These are phyloP conservation scores for Melangyna quadrimaculata DNA, from an alignment of 2,888 invertebrate genomes.

Conservation along the genomic window DNA sequence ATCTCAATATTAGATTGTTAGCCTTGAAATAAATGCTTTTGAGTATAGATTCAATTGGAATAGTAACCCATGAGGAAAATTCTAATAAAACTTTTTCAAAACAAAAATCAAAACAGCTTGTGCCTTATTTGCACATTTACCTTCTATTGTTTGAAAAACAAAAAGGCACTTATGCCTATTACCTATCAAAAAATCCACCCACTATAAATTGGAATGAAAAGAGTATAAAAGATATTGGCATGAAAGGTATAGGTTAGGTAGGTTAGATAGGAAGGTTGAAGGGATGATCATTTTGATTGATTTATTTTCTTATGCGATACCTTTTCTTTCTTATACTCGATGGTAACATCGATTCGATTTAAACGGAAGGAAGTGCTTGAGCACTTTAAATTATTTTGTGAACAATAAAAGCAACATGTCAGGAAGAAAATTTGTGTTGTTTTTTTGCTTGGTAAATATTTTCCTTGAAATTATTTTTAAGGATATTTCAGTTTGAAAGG, in stretches of 20 bases:
- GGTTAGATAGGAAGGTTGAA: too few relatives aligned
- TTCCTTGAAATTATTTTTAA: not conserved
- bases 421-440: not conserved
- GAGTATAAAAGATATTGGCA: not conserved
- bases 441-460: not conserved
- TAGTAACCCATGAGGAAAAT: not conserved
- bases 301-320: not conserved
- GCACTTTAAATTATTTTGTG: not conserved
- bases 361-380: not conserved
- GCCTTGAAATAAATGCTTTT: not conserved
- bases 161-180: not conserved
- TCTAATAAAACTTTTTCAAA: not conserved
- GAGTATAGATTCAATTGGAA: too few relatives aligned
- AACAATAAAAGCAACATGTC: not conserved
- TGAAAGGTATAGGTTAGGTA: not conserved
- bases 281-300: not conserved
- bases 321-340: not conserved
- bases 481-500: not conserved
- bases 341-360: not conserved
- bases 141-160: not conserved
- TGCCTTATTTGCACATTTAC: not conserved
- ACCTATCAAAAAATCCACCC: not conserved
- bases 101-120: not conserved
- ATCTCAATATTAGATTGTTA: not conserved
- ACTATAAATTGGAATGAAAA: not conserved